A percentile compares a stretch with the other conserved stretches of the same genome.
phyloP scores from a whole-genome alignment of 2,888 invertebrate genomes.

The Pristionchus mayeri region DNA sequence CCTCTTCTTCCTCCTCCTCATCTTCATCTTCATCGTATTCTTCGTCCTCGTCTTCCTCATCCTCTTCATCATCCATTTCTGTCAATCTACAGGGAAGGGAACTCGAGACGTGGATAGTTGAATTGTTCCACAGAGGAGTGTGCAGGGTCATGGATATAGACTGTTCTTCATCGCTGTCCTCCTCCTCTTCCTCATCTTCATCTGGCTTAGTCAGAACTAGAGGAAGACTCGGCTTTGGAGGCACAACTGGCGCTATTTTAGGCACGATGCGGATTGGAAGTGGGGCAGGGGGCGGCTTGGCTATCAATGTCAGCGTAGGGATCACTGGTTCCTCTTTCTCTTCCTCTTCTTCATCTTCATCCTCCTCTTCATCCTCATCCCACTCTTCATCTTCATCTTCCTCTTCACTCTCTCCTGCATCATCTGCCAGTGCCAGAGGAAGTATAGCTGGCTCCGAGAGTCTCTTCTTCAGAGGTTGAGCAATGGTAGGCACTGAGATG shows the following conservation, averaged over 20 bases:
- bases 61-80: slow-evolving; percentile 26
- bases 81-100: slow-evolving; percentile 3
- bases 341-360: slow-evolving; percentile 28
- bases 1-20: not conserved
- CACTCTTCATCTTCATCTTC: slow-evolving; percentile 41
- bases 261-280: not conserved
- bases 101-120: not conserved
- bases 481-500: slow-evolving; percentile 10
- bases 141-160: not conserved
- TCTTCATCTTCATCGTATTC: slow-evolving; percentile 18
- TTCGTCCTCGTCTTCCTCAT: slow-evolving; percentile 28
- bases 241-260: not conserved
- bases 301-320: not conserved
- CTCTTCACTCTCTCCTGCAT: not conserved
- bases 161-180: slow-evolving; percentile 27
- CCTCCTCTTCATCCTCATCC: slow-evolving; percentile 13
- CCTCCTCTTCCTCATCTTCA: not conserved
- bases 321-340: slow-evolving; percentile 1
- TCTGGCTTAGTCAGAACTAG: not conserved
- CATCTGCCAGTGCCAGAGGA: not conserved
- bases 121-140: not conserved
- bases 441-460: not conserved
- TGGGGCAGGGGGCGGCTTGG: not conserved
- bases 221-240: not conserved
- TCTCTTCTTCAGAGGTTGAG: not conserved